Evolutionary conservation across 2,888 invertebrate species (phyloP), one percentile per base, ranked within the genome.

Genomic region (Rhagophthalmus giganteus): DNA sequence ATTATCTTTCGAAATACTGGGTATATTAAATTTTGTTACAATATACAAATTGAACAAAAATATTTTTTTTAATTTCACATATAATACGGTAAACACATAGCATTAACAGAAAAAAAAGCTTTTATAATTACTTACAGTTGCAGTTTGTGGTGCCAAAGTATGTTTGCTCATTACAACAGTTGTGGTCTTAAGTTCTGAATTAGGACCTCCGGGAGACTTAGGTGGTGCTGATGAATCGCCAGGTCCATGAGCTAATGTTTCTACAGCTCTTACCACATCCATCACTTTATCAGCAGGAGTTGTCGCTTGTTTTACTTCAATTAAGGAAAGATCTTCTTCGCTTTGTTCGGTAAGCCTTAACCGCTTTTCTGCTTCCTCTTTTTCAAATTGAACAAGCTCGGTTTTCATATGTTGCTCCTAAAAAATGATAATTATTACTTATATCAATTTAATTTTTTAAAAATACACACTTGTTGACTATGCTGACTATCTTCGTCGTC

Each of bases 111-210:
- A 20, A 20, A 20, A 20, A 5, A 30, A 38, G 30, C 9, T 30
- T 20, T 31, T 44, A 20, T 45, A 41, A 48, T 35, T 58, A 80
- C 81, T 79, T 73, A 83, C 82, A 73, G 79, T 77, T 55, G 76
- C 74, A 61, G 76, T 79, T 76, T 87, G 87, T 68, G 86, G 83
- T 66, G 90, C 90, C 65, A 91, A 79, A 47, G 92, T 92, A 75
- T 94, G 94, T 74, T 93, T 93, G 74, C 91, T 92, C 91, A 94
- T 93, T 47, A 94, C 92, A 65, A 94, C 88, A 7, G 93, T 94
- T 58, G 94, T 94, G 48, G 92, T 94, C 79, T 94, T 94, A 60
- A 76, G 62, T 60, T 76, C 77, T 26, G 76, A 74, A 60, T 75
- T 78, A 13, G 81, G 77, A 50, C 81, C 81, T 39, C 80, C 79